Base-by-base conservation (phyloP, 2,113 vertebrate genomes). In the Phrynosoma platyrhinos region DNA sequence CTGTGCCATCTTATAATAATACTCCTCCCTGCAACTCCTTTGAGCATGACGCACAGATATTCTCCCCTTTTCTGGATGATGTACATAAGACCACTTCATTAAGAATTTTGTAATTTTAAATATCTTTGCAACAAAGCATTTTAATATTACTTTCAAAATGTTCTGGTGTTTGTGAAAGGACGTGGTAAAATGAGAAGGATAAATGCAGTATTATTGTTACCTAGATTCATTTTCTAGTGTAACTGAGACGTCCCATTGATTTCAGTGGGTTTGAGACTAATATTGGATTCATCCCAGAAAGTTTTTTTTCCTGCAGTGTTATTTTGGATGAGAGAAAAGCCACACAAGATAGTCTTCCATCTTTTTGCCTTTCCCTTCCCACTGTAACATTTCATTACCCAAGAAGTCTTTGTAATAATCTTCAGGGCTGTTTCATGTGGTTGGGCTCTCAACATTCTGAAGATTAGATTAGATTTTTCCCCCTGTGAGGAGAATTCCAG, bases 401-500 rank as follows among this genome's bases (percentile, higher is more conserved):
- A 4, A 77, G 69, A 72, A 71, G 25, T 72, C 68, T 91, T 94
- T 87, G 55, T 75, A 36, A 36, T 87, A 85, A 84, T 3, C 13
- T 85, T 82, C 30, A 30, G 74, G 81, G 76, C 64, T 20, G 55
- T 64, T 84, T 90, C 75, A 53, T 0, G 0, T 84, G 82, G 75
- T 66, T 42, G 71, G 55, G 52, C 21, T 14, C 21, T 66, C n/a
- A 74, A 52, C 84, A 84, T 88, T 81, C 72, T 79, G 76, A 88
- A 89, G 87, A 88, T 68, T 75, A 30, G 72, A 42, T 80, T 53
- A 91, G 85, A 47, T 90, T 72, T 79, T 16, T 30, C n/a, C 8
- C 7, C 12, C 13, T 36, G 47, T 27, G 66, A 88, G 79, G 76
- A 77, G 58, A 89, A 86, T 82, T 93, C 14, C 71, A 80, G 71